A percentile compares a stretch with the other conserved stretches of the same genome.
Conservation (phyloP, 1,140 invertebrate genomes). For the Drosophila albomicans region DNA sequence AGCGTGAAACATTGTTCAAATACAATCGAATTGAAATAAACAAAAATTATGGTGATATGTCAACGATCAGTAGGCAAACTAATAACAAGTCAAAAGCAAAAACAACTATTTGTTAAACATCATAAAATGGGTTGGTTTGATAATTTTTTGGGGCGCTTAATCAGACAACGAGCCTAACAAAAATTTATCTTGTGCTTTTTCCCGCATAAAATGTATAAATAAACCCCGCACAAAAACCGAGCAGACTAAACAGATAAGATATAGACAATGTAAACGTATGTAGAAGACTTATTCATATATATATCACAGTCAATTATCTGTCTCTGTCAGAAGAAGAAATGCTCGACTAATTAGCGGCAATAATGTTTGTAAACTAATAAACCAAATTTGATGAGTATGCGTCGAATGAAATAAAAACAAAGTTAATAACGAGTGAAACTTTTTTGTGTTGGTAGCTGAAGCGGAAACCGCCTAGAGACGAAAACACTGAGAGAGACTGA, state of each 20-base stretch:
- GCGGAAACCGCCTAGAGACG: slow-evolving; percentile 39
- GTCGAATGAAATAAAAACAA: slow-evolving; percentile 22
- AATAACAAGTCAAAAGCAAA: not conserved
- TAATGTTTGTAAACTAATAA: slow-evolving; percentile 50
- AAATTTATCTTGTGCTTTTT: slow-evolving; percentile 1
- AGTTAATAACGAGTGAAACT: slow-evolving; percentile 25
- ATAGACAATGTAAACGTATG: not conserved
- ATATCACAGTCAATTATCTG: slow-evolving; percentile 20
- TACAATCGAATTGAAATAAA: not conserved
- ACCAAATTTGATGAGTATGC: slow-evolving; percentile 32
- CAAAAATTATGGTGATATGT: not conserved
- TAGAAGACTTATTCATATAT: not conserved
- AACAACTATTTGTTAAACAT: not conserved
- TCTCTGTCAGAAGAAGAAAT: not conserved
- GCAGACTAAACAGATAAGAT: slow-evolving; percentile 1
- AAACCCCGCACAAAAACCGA: not conserved
- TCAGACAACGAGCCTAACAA: too few relatives aligned
- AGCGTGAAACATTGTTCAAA: slow-evolving; percentile 5
- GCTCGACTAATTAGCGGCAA: slow-evolving; percentile 37
- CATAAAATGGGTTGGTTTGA: too few relatives aligned
- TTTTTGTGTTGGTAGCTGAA: slow-evolving; percentile 24
- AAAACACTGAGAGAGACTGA: not conserved
- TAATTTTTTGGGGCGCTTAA: too few relatives aligned
- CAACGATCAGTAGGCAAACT: not conserved
- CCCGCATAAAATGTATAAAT: not conserved